Percentiles rank a stretch among this genome's conserved stretches.
These are phyloP conservation scores for Oryzias javanicus DNA, from an alignment of 2,113 vertebrate species.

Conservation along the genomic window DNA sequence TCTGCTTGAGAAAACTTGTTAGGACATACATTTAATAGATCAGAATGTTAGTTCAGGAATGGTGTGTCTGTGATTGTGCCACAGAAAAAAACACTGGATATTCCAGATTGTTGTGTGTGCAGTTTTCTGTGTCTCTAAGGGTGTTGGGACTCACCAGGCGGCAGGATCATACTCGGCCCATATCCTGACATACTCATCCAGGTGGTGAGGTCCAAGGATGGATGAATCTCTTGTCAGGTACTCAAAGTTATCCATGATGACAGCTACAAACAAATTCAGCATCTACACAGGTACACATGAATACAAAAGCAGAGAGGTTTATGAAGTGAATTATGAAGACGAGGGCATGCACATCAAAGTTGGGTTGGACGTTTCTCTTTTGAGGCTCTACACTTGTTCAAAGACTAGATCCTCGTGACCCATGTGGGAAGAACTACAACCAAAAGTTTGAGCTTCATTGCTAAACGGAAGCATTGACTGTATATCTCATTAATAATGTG, in stretches of 20 bases:
- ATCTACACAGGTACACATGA: slow-evolving; percentile 76
- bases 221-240: slow-evolving; percentile 98
- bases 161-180: slow-evolving; percentile 99
- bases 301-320: not conserved
- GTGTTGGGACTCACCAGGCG: slow-evolving; percentile 88
- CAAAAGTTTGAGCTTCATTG: no score
- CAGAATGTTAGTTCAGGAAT: not conserved
- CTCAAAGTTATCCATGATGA: slow-evolving; percentile 99
- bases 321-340: no score
- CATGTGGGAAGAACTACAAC: no score
- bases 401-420: no score
- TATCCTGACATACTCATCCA: slow-evolving; percentile 99
- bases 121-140: no score
- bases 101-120: no score
- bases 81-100: not conserved
- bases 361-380: no score
- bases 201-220: slow-evolving; percentile 95
- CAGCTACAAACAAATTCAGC: slow-evolving; percentile 98
- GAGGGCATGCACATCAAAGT: no score
- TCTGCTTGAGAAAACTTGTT: slow-evolving; percentile 29
- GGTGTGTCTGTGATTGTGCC: not conserved
- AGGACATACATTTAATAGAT: slow-evolving; percentile 10
- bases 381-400: no score
- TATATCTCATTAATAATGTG: no score
- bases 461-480: no score